These are phyloP conservation scores for Paramacrobiotus metropolitanus DNA, from an alignment of 1,140 invertebrate genomes.

Conservation along the genomic window DNA sequence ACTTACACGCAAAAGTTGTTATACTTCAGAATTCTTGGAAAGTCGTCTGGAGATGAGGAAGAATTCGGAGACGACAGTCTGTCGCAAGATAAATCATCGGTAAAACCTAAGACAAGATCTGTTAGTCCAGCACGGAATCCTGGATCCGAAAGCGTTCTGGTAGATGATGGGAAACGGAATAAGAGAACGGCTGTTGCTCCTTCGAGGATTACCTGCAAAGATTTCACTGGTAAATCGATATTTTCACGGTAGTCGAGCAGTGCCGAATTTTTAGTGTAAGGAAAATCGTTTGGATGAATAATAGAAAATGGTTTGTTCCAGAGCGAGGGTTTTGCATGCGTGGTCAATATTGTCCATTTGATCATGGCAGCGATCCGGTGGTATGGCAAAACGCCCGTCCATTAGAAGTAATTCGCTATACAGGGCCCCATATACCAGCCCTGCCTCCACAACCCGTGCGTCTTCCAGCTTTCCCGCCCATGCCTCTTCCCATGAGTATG, in stretches of 20 bases:
- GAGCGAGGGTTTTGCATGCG: conserved; percentile 84
- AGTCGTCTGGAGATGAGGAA: not conserved
- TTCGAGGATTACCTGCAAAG: not conserved
- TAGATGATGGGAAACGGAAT: not conserved
- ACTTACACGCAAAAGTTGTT: no score
- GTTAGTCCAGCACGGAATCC: no score
- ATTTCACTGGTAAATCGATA: not conserved
- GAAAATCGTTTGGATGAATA: no score
- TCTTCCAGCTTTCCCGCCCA: no score
- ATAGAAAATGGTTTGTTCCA: conserved; percentile 19
- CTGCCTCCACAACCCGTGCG: no score
- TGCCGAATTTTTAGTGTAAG: not conserved
- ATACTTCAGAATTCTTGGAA: not conserved
- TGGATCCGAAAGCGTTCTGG: no score
- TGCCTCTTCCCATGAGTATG: conserved; percentile 7
- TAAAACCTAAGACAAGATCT: no score
- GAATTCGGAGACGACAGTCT: not conserved
- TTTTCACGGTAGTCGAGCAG: not conserved
- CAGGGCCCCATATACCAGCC: not conserved
- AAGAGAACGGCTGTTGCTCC: not conserved
- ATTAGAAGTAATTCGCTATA: conserved; percentile 15
- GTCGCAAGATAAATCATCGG: not conserved
- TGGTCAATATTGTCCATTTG: conserved; percentile 77
- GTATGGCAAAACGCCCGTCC: conserved; percentile 52
- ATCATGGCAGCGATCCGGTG: conserved; percentile 79